A percentile compares a stretch with the other conserved stretches of the same genome.
Evolutionary conservation across 1,140 invertebrate species (phyloP).

Genomic region (Glomeris maerens): DNA sequence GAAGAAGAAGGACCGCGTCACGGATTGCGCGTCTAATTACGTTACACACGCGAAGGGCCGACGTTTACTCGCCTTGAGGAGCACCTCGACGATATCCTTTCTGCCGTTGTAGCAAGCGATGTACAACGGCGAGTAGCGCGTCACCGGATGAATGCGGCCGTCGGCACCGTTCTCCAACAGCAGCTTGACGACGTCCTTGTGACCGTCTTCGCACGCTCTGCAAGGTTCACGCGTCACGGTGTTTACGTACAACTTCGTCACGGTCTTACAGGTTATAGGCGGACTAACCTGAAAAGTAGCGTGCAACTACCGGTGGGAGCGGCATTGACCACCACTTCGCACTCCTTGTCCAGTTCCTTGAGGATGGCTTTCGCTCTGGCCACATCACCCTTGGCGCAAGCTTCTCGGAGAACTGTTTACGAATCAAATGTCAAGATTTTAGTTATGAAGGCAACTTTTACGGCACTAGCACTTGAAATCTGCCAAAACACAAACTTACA

Average conservation of each 20-base stretch:
- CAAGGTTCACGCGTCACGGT: constrained; percentile 14
- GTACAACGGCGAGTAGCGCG: constrained; percentile 82
- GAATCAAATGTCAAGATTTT: background rate
- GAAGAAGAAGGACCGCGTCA: too few relatives aligned
- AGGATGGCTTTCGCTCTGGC: constrained; percentile 46
- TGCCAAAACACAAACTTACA: constrained; percentile 5
- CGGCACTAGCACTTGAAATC: background rate
- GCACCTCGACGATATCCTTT: constrained; percentile 58
- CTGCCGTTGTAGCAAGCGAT: constrained; percentile 76
- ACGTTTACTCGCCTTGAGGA: constrained; percentile 54
- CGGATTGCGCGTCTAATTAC: too few relatives aligned
- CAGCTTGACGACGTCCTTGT: constrained; percentile 58
- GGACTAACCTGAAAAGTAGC: constrained; percentile 60
- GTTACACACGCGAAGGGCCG: too few relatives aligned
- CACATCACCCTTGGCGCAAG: constrained; percentile 51
- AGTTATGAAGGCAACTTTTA: background rate
- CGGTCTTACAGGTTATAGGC: background rate
- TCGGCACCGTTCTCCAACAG: constrained; percentile 70
- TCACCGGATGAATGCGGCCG: constrained; percentile 69
- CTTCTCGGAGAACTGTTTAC: constrained; percentile 46
- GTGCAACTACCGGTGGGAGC: constrained; percentile 72
- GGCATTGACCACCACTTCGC: constrained; percentile 63
- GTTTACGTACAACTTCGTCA: constrained; percentile 6
- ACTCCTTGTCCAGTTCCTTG: constrained; percentile 44
- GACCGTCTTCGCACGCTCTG: constrained; percentile 66